phyloP scores from a whole-genome alignment of 2,113 vertebrate species.

The Coracopsis vasa region DNA sequence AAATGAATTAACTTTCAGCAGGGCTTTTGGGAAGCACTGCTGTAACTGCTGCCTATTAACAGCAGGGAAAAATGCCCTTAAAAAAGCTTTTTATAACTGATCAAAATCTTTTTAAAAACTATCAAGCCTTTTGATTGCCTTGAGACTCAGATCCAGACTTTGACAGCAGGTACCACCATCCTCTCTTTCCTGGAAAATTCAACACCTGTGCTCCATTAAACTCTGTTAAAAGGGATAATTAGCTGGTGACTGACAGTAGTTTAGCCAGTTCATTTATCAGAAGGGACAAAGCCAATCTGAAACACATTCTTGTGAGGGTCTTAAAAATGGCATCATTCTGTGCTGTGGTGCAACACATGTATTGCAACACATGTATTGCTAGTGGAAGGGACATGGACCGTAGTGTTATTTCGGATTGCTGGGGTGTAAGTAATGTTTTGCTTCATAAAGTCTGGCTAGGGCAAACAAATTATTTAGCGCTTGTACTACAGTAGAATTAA shows the following conservation, averaged over 20 bases:
- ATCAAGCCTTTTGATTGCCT: neutral
- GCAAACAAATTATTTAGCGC: neutral
- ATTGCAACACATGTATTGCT: neutral
- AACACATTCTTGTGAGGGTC: neutral
- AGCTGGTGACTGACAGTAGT: constrained; percentile 7
- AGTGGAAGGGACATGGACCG: neutral
- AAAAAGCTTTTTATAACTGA: neutral
- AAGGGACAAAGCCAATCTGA: neutral
- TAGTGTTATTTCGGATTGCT: neutral
- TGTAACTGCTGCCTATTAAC: neutral
- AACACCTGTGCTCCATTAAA: neutral
- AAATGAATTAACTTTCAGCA: neutral
- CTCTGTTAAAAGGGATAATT: neutral
- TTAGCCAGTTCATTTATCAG: constrained; percentile 30
- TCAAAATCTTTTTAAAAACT: neutral
- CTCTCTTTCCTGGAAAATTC: neutral
- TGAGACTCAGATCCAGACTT: neutral
- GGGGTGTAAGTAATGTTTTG: constrained; percentile 2
- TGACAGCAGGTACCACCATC: neutral
- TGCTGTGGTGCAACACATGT: neutral
- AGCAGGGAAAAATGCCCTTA: neutral
- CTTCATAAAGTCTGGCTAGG: neutral
- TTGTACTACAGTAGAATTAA: neutral
- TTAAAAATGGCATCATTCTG: neutral
- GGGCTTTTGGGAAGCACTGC: neutral